Conservation (phyloP, 2,113 vertebrate genomes). For the Mugil cephalus region DNA sequence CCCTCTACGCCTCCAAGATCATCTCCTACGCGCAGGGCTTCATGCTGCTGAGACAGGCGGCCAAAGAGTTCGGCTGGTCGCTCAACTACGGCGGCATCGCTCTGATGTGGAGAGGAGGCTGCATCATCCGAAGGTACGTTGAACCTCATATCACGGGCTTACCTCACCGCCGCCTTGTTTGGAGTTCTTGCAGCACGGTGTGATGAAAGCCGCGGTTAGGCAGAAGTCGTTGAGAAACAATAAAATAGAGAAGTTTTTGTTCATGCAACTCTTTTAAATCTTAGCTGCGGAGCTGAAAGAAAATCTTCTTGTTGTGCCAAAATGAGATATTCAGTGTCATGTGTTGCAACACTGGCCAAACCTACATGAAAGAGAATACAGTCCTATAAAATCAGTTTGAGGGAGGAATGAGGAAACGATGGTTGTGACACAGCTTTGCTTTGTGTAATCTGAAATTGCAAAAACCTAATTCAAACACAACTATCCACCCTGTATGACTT, state of each 20-base stretch:
- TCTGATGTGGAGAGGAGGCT: constrained; percentile 98
- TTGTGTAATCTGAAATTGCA: constrained; percentile 42
- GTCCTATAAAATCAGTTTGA: constrained; percentile 13
- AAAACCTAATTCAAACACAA: constrained; percentile 34
- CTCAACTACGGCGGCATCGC: constrained; percentile 97
- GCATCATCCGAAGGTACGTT: constrained; percentile 95
- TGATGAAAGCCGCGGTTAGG: constrained; percentile 51
- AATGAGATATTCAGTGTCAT: background rate
- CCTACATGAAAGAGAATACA: constrained; percentile 23
- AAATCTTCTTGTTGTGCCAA: background rate
- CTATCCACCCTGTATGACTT: constrained; percentile 5
- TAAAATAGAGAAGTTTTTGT: constrained; percentile 11
- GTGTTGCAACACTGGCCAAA: constrained; percentile 52
- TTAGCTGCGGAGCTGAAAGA: no score
- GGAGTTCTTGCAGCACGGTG: constrained; percentile 32
- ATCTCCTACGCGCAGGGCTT: constrained; percentile 98
- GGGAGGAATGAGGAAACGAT: constrained; percentile 49
- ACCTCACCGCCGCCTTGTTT: constrained; percentile 33
- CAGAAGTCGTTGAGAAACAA: background rate
- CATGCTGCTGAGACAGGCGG: constrained; percentile 95
- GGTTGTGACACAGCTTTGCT: constrained; percentile 43
- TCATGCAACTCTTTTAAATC: no score
- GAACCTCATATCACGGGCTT: background rate
- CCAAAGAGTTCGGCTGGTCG: constrained; percentile 93
- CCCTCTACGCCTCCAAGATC: constrained; percentile 98